These are phyloP conservation scores for Endomychus coccineus DNA, from an alignment of 2,888 invertebrate genomes.

Conservation along the genomic window DNA sequence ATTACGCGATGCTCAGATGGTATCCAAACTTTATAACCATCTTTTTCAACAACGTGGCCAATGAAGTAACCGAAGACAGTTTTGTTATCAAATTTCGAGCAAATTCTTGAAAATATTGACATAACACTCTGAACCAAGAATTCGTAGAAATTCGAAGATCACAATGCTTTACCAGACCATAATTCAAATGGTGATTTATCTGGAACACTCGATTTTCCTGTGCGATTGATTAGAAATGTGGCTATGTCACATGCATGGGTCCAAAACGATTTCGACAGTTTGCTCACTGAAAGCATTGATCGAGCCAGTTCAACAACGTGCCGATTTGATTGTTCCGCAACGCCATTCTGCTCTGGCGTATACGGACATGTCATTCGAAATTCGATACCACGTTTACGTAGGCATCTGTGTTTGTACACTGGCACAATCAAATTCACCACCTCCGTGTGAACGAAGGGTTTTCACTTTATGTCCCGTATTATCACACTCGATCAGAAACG, in stretches of 20 bases:
- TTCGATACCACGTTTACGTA: conserved; percentile 7
- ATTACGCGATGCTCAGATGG: conserved; percentile 13
- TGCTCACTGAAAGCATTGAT: conserved; percentile 12
- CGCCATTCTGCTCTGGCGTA: conserved; percentile 14
- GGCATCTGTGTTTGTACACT: too few relatives aligned
- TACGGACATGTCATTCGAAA: conserved; percentile 7
- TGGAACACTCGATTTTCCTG: conserved; percentile 9
- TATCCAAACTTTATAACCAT: conserved; percentile 16
- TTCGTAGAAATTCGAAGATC: conserved; percentile 27
- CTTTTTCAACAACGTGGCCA: conserved; percentile 30
- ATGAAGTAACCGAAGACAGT: conserved; percentile 26
- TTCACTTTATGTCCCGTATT: conserved; percentile 21
- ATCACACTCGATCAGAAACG: conserved; percentile 21
- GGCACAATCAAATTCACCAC: conserved; percentile 19
- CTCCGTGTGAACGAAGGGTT: conserved; percentile 20
- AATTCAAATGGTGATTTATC: conserved; percentile 30
- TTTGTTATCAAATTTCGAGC: conserved; percentile 31
- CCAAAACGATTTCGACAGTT: conserved; percentile 14
- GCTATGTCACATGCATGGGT: conserved; percentile 10
- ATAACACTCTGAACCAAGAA: conserved; percentile 29
- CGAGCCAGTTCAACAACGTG: conserved; percentile 12
- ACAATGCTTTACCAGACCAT: conserved; percentile 27
- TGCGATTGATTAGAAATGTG: conserved; percentile 7
- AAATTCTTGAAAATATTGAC: conserved; percentile 23
- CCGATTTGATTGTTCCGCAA: conserved; percentile 12